phyloP scores from a whole-genome alignment of 2,113 vertebrate species.

The Apus apus region DNA sequence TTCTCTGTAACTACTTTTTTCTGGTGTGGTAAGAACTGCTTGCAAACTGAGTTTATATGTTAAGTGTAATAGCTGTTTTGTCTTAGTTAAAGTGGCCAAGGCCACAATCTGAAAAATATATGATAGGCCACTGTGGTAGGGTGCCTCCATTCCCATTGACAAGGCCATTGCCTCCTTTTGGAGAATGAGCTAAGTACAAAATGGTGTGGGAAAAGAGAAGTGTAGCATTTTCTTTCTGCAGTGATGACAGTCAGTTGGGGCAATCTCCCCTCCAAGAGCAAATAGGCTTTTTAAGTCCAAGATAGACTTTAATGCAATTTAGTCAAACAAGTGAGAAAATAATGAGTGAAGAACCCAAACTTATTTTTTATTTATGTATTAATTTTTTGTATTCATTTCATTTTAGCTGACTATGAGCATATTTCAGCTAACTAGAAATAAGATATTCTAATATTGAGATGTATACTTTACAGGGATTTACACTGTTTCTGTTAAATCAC shows the following conservation, averaged over 20 bases:
- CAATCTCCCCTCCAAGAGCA: neutral
- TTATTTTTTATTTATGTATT: neutral
- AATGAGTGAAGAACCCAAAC: neutral
- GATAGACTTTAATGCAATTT: neutral
- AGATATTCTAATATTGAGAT: neutral
- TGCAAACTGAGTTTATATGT: neutral
- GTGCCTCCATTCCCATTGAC: neutral
- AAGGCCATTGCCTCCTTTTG: neutral
- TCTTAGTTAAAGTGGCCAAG: neutral
- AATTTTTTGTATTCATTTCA: neutral
- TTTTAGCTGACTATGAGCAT: neutral
- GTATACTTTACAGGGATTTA: neutral
- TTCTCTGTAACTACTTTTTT: neutral
- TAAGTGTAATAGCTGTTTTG: neutral
- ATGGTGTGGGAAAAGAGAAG: neutral
- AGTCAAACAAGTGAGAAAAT: neutral
- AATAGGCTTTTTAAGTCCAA: neutral
- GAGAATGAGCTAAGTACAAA: neutral
- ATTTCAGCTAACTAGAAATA: neutral
- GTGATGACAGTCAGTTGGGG: neutral
- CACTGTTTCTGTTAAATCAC: neutral
- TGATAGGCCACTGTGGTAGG: neutral
- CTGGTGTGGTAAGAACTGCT: neutral
- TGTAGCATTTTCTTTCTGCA: neutral
- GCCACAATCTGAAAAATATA: neutral